Evolutionary conservation across 1,140 invertebrate species (phyloP).

Genomic region (Heliconius himera): DNA sequence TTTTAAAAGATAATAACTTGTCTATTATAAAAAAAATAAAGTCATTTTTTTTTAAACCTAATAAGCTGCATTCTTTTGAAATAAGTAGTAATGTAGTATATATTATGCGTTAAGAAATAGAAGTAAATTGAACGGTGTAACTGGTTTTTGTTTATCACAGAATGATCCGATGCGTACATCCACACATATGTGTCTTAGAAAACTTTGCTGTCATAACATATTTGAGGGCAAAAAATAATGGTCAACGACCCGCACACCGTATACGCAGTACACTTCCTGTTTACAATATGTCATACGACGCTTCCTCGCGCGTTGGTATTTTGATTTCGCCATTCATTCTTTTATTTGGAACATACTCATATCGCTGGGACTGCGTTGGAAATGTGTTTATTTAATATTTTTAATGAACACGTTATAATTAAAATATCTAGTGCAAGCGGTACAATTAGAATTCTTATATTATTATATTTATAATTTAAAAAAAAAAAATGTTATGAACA

Average conservation of each 20-base stretch:
- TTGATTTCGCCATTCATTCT: slow-evolving; percentile 45
- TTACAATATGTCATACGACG: slow-evolving; percentile 43
- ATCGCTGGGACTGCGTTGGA: slow-evolving; percentile 14
- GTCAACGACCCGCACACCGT: slow-evolving; percentile 46
- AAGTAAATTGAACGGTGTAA: not conserved
- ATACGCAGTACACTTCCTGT: slow-evolving; percentile 47
- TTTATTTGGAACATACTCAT: slow-evolving; percentile 42
- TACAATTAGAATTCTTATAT: not conserved
- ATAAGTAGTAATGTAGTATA: not conserved
- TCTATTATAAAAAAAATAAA: no score
- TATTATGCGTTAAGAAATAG: not conserved
- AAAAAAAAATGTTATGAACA: not conserved
- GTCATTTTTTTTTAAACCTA: no score
- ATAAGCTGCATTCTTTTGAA: not conserved
- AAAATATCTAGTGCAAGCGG: no score
- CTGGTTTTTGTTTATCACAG: not conserved
- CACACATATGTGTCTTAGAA: not conserved
- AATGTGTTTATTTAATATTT: not conserved
- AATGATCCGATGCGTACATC: not conserved
- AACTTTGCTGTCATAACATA: slow-evolving; percentile 1
- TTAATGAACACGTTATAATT: not conserved
- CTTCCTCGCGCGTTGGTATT: slow-evolving; percentile 40
- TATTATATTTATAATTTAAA: not conserved
- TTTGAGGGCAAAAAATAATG: slow-evolving; percentile 24
- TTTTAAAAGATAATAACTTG: not conserved